Evolutionary conservation across 2,888 invertebrate species (phyloP), one percentile per base, ranked within the genome.

Genomic region (Trypoxylon attenuatum): DNA sequence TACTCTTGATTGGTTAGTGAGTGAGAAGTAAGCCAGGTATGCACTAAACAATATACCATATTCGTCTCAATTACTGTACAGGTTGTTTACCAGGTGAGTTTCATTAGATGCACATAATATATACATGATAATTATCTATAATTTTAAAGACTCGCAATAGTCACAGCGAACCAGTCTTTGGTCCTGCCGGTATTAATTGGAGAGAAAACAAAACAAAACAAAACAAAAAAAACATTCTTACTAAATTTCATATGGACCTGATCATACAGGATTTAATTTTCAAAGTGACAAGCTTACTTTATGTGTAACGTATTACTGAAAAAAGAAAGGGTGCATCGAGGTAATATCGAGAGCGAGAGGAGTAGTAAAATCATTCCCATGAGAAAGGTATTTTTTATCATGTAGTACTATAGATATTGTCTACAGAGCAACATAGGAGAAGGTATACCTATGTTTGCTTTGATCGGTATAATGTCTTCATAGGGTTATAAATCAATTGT

Each of bases 1-100:
- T 82, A 85, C 84, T 82, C 87, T 86, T 86, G 87, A 86, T 86
- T 86, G 87, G 87, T 87, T 87, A 87, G 87, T 87, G 87, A 87
- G 84, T 86, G 86, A 85, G 85, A 84, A 85, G 75, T 81, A 78
- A 85, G 68, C 82, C 86, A 87, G 87, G 87, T 87, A 87, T 86
- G 87, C 85, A 87, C 80, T 80, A 84, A 82, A 83, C 73, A 77
- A 79, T 83, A 82, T 82, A 85, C 77, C 80, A 80, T 85, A 83
- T 84, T 84, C 86, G 83, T 86, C 84, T 84, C 87, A 87, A 84
- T 87, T 83, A 84, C 83, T 85, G 81, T 86, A 85, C 86, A 85
- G 86, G 84, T 86, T 83, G 77, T 82, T 78, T 80, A 66, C 66
- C 85, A 87, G 87, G 87, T 87, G 85, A 87, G 87, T 85, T 85